Percentiles rank a stretch among this genome's conserved stretches.
These are phyloP conservation scores for Euzetes globulus DNA, from an alignment of 2,888 invertebrate genomes.

Conservation along the genomic window DNA sequence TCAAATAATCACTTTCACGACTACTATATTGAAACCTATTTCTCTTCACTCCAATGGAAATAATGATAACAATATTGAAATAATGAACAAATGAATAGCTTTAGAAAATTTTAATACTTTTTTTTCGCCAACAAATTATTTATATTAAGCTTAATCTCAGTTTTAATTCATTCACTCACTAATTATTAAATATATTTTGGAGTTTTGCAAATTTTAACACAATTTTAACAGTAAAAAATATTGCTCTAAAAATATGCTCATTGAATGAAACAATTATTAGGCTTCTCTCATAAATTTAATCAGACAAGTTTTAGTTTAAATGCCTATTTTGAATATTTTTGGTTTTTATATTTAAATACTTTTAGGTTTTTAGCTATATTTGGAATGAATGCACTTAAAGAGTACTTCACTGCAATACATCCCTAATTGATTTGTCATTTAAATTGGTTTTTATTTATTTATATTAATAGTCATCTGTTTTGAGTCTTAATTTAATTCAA, in stretches of 20 bases:
- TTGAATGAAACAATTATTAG: too few species aligned
- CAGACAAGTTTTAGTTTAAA: too few species aligned
- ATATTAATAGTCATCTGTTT: too few species aligned
- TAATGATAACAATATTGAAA: background rate
- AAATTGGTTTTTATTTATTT: too few species aligned
- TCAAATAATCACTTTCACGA: background rate
- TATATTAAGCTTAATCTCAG: background rate
- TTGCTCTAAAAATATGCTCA: too few species aligned
- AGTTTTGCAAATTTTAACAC: too few species aligned
- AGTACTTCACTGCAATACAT: background rate
- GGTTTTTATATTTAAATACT: too few species aligned
- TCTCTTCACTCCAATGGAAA: background rate
- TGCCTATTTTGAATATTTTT: background rate
- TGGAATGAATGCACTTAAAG: background rate
- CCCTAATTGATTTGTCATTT: background rate
- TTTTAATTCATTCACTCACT: background rate
- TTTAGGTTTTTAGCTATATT: background rate
- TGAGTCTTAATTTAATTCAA: background rate
- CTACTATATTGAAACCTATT: background rate
- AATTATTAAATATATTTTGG: background rate
- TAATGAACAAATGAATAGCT: background rate
- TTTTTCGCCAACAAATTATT: background rate
- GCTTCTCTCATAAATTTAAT: too few species aligned
- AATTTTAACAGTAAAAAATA: too few species aligned
- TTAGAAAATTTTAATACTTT: background rate